These are phyloP conservation scores for Lottia gigantea DNA, from an alignment of 2,888 invertebrate genomes.

Conservation along the genomic window DNA sequence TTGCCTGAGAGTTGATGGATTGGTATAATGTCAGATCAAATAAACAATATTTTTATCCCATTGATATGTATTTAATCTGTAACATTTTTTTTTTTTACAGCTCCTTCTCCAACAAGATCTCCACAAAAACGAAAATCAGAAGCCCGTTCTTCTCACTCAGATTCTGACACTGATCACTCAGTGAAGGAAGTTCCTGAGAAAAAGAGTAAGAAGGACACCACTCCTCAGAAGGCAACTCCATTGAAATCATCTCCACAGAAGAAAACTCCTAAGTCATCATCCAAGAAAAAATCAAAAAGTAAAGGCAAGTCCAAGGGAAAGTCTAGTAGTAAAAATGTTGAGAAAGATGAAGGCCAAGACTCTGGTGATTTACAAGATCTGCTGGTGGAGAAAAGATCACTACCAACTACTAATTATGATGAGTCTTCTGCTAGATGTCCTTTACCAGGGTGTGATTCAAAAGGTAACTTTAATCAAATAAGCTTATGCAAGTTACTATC, in stretches of 20 bases:
- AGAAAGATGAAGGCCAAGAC: slow-evolving; percentile 25
- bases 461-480: slow-evolving; percentile 67
- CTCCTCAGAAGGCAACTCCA: background rate
- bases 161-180: slow-evolving; percentile 26
- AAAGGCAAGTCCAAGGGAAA: slow-evolving; percentile 11
- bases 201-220: slow-evolving; percentile 1
- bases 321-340: slow-evolving; percentile 6
- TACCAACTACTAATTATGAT: slow-evolving; percentile 57
- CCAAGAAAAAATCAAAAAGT: slow-evolving; percentile 22
- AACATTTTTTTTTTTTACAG: background rate
- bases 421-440: slow-evolving; percentile 73
- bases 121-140: slow-evolving; percentile 26
- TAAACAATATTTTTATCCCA: too few relatives aligned
- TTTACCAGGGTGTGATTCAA: slow-evolving; percentile 85
- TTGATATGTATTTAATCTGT: background rate
- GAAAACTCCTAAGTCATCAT: slow-evolving; percentile 4
- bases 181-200: slow-evolving; percentile 5
- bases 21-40: too few relatives aligned
- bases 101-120: background rate
- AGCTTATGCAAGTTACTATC: too few relatives aligned
- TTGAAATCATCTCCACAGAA: slow-evolving; percentile 10
- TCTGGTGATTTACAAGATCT: slow-evolving; percentile 26
- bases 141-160: slow-evolving; percentile 22
- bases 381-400: slow-evolving; percentile 48
- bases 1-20: too few relatives aligned